Conservation (phyloP, 1,140 invertebrate species). For the Lamellibrachia luymesi region DNA sequence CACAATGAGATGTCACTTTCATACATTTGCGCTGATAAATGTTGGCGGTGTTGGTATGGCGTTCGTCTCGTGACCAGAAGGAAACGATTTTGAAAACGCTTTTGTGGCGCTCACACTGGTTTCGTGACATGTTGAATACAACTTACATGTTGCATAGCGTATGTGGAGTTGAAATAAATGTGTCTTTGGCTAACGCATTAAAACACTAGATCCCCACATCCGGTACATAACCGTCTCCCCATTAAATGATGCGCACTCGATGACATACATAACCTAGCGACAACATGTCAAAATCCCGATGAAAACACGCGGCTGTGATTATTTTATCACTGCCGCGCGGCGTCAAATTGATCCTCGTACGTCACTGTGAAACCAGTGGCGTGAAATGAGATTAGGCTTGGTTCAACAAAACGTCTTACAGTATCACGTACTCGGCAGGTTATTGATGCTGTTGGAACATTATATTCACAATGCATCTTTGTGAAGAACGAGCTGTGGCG, state of each 20-base stretch:
- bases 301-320: neutral
- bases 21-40: too few species aligned
- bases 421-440: neutral
- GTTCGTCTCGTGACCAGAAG: too few species aligned
- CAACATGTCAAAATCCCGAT: neutral
- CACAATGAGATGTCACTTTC: too few species aligned
- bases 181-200: too few species aligned
- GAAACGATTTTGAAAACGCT: too few species aligned
- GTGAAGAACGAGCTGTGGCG: neutral
- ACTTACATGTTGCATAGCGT: too few species aligned
- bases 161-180: too few species aligned
- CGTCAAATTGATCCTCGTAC: neutral
- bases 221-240: neutral
- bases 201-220: too few species aligned
- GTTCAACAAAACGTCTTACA: neutral
- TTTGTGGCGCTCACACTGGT: too few species aligned
- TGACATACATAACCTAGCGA: neutral
- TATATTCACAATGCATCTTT: neutral
- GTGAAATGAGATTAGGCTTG: neutral
- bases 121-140: too few species aligned
- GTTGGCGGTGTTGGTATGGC: too few species aligned
- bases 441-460: neutral
- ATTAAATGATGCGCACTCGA: neutral
- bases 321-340: neutral
- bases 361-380: neutral